Conservation (phyloP, 2,113 vertebrate genomes). For the Scolopax mira region DNA sequence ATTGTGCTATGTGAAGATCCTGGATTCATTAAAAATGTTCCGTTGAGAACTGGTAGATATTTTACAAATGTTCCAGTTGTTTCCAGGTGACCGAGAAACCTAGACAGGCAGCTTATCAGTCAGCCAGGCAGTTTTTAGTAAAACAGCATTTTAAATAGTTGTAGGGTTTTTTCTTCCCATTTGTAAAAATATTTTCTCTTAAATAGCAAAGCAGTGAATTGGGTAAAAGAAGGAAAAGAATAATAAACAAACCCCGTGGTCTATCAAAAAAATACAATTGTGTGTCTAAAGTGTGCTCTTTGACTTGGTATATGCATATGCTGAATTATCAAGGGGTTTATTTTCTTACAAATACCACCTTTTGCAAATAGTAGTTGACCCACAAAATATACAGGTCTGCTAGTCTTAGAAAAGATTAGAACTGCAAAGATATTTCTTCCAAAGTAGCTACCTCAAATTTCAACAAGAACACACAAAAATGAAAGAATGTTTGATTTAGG, state of each 20-base stretch:
- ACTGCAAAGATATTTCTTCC: background rate
- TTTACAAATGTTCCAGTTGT: conserved; percentile 52
- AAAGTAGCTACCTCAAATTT: background rate
- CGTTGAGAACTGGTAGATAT: conserved; percentile 27
- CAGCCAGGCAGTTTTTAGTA: background rate
- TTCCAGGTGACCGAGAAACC: conserved; percentile 34
- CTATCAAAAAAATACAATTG: background rate
- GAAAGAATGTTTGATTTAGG: background rate
- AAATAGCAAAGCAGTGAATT: background rate
- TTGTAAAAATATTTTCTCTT: background rate
- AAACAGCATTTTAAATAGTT: background rate
- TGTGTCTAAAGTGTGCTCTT: background rate
- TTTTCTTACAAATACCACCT: background rate
- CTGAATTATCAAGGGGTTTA: background rate
- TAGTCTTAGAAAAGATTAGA: background rate
- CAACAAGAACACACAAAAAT: background rate
- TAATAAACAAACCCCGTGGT: background rate
- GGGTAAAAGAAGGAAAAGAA: background rate
- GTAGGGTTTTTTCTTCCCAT: background rate
- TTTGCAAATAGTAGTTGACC: background rate
- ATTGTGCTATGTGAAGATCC: conserved; percentile 33
- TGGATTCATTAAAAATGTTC: conserved; percentile 66
- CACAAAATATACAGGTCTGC: background rate
- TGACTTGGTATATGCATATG: rapidly evolving
- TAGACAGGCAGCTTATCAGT: background rate